Base-by-base conservation (phyloP, 23 tunicate genomes). In the Pegea sp. region DNA sequence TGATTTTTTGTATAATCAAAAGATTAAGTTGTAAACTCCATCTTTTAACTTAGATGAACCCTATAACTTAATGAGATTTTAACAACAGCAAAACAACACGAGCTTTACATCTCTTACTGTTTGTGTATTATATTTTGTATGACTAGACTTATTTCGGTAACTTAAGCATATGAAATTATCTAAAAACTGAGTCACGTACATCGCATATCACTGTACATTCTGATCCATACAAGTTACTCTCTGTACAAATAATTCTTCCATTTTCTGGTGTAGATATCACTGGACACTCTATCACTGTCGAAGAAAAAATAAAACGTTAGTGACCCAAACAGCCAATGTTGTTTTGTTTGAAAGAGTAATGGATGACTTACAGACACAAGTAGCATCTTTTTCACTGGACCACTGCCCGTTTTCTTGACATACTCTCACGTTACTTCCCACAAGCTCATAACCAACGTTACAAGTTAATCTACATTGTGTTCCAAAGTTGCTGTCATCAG, bases 401-500 rank as follows among this genome's bases (percentile, higher is more conserved):
- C 89, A 77, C 24, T 54, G 30, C 19, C 48, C 55, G 33, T 54
- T 49, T 29, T 29, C 64, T 22, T 21, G 29, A 56, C 89, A 77
- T 22, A 28, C 49, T 44, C 76, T 44, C 16, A 53, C 28, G 23
- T 26, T 13, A 28, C 61, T 54, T 32, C 89, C 89, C 24, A 53
- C 30, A 34, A 77, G 49, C 30, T 68, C 69, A 34, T 62, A 77
- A 29, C 98, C 98, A 44, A 66, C 56, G 30, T 61, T 64, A 52
- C 98, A 89, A n/a, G 79, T 27, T 24, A 81, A 54, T 7, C 42
- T 53, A 72, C 98, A 89, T 29, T 26, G 32, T 31, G 91, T 71
- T 29, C 53, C 68, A 48, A 29, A 89, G 29, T 53, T 25, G 31
- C 77, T 63, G 22, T 38, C 58, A 33, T 71, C 70, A 2, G 58